These are phyloP conservation scores for Vultur gryphus DNA, from an alignment of 2,797 vertebrate genomes.

Conservation along the genomic window DNA sequence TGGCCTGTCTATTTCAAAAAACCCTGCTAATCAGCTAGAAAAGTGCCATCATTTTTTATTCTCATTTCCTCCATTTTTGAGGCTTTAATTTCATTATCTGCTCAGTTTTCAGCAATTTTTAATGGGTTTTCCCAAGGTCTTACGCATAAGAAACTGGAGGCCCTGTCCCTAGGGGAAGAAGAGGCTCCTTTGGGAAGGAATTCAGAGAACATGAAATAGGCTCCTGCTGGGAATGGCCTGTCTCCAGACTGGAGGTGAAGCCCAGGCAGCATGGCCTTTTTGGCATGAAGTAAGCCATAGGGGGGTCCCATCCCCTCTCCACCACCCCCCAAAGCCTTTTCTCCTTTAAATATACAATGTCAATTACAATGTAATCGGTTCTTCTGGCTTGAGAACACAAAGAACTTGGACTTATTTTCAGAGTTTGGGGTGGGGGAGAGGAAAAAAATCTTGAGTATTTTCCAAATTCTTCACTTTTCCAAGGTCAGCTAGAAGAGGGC, in stretches of 20 bases:
- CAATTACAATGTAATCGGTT: neutral
- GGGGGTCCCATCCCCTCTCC: neutral
- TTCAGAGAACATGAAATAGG: neutral
- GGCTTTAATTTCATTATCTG: neutral
- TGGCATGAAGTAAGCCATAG: neutral
- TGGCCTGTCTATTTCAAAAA: neutral
- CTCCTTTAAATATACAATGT: neutral
- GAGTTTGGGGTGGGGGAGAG: neutral
- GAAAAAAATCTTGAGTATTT: neutral
- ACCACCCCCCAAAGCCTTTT: neutral
- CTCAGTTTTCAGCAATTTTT: neutral
- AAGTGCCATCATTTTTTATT: neutral
- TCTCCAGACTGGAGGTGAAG: neutral
- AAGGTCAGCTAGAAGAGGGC: neutral
- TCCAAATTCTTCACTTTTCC: neutral
- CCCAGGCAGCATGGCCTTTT: neutral
- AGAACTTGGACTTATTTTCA: neutral
- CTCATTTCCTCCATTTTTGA: neutral
- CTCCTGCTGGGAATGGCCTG: neutral
- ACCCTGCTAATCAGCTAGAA: neutral
- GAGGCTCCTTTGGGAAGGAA: neutral
- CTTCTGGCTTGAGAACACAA: neutral
- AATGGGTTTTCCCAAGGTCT: neutral
- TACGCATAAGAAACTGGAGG: neutral
- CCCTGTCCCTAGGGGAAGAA: neutral